phyloP scores from a whole-genome alignment of 2,888 invertebrate species.

The Cheilosia variabilis region DNA sequence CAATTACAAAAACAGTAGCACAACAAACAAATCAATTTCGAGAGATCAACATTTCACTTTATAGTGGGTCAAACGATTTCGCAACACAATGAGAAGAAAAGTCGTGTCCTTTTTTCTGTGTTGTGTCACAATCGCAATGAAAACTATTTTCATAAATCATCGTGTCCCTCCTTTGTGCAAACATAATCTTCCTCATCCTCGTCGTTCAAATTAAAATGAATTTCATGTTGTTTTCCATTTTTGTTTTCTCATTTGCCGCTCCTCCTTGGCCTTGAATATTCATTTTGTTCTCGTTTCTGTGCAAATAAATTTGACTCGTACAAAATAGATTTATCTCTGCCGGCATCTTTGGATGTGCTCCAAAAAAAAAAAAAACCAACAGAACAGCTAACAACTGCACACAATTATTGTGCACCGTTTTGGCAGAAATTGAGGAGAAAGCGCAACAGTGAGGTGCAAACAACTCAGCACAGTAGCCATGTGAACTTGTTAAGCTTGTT shows the following conservation, averaged over 20 bases:
- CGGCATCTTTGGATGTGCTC: constrained; percentile 31
- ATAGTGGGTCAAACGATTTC: neutral
- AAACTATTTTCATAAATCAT: constrained; percentile 18
- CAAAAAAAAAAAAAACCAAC: neutral
- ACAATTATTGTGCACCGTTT: constrained; percentile 15
- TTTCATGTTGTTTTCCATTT: constrained; percentile 6
- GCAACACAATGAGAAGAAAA: neutral
- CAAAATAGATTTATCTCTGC: constrained; percentile 10
- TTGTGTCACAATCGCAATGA: constrained; percentile 7
- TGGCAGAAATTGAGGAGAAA: neutral
- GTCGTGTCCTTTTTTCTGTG: neutral
- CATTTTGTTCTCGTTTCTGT: neutral
- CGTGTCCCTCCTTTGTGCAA: neutral
- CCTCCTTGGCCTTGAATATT: constrained; percentile 22
- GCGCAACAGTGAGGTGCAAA: constrained; percentile 18
- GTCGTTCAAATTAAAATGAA: constrained; percentile 21
- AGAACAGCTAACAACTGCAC: neutral
- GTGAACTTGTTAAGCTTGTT: constrained; percentile 39
- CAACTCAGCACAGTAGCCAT: constrained; percentile 17
- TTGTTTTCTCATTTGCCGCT: constrained; percentile 6
- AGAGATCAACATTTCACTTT: constrained; percentile 41
- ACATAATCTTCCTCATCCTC: constrained; percentile 14
- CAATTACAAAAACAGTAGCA: constrained; percentile 11
- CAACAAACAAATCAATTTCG: neutral
- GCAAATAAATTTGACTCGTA: neutral